A percentile compares a stretch with the other conserved stretches of the same genome.
These are phyloP conservation scores for Lepidochrysops patricia DNA, from an alignment of 2,888 invertebrate species.

Conservation along the genomic window DNA sequence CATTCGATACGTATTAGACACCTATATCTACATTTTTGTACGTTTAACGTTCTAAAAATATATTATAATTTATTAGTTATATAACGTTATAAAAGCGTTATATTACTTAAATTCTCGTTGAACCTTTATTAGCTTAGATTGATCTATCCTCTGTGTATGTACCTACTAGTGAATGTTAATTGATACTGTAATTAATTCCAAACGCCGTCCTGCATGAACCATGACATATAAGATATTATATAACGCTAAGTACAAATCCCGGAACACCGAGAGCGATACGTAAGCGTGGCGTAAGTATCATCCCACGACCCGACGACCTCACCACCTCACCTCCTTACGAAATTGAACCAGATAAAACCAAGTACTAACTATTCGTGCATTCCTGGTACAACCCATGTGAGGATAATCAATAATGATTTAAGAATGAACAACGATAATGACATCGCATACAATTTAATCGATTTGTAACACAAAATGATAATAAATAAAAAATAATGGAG, in stretches of 20 bases:
- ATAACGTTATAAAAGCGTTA: no score
- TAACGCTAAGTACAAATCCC: conserved; percentile 17
- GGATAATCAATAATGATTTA: no score
- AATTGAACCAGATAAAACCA: conserved; percentile 18
- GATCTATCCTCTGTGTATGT: no score
- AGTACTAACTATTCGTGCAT: conserved; percentile 14
- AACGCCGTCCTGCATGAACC: background rate
- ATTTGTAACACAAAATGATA: no score
- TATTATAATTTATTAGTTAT: no score
- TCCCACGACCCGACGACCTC: conserved; percentile 27
- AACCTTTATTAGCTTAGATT: no score
- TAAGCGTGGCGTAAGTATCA: conserved; percentile 16
- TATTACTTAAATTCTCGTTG: no score
- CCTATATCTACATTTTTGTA: no score
- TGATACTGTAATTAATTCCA: background rate
- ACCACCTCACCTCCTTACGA: conserved; percentile 17
- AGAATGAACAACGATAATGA: background rate
- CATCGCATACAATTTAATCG: background rate
- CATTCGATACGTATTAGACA: no score
- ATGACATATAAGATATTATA: background rate
- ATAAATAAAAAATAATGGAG: background rate
- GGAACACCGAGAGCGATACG: conserved; percentile 12
- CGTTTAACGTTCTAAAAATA: no score
- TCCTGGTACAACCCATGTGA: conserved; percentile 15
- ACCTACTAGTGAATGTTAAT: no score